Percentiles rank a stretch among this genome's conserved stretches.
Evolutionary conservation across 2,113 vertebrate species (phyloP).

Genomic region (Ibidorhyncha struthersii): DNA sequence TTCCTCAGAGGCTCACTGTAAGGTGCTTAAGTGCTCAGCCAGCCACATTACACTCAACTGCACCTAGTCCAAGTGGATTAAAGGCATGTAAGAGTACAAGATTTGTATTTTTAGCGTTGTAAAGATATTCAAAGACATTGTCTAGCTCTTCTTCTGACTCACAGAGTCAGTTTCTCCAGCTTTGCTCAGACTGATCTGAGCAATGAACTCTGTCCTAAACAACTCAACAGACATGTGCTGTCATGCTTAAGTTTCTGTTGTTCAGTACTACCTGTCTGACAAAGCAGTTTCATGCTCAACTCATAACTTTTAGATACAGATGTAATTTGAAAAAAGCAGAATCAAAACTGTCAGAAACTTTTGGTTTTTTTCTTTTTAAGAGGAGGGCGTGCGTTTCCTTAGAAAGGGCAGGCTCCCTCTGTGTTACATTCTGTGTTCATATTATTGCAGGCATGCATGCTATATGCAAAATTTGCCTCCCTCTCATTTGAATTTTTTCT

Average conservation of each 20-base stretch:
- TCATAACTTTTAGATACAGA: neutral
- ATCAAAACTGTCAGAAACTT: neutral
- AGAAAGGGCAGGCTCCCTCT: neutral
- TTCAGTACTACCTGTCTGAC: neutral
- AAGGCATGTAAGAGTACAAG: neutral
- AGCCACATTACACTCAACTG: neutral
- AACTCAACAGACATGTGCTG: neutral
- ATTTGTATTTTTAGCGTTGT: neutral
- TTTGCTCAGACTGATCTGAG: neutral
- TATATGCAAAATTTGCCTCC: neutral
- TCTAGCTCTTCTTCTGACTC: neutral
- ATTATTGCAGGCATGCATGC: neutral
- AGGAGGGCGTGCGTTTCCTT: neutral
- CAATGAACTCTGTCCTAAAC: neutral
- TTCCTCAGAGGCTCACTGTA: neutral
- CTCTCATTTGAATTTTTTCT: neutral
- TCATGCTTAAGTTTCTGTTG: neutral
- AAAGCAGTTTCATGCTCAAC: neutral
- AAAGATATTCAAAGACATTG: neutral
- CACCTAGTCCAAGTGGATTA: neutral
- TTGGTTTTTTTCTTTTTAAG: neutral
- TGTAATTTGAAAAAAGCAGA: neutral
- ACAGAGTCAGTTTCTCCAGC: neutral
- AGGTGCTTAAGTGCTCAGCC: neutral
- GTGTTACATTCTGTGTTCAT: neutral